A percentile compares a stretch with the other conserved stretches of the same genome.
Conservation (phyloP, 2,888 invertebrate genomes). For the Schrankia costaestrigalis region DNA sequence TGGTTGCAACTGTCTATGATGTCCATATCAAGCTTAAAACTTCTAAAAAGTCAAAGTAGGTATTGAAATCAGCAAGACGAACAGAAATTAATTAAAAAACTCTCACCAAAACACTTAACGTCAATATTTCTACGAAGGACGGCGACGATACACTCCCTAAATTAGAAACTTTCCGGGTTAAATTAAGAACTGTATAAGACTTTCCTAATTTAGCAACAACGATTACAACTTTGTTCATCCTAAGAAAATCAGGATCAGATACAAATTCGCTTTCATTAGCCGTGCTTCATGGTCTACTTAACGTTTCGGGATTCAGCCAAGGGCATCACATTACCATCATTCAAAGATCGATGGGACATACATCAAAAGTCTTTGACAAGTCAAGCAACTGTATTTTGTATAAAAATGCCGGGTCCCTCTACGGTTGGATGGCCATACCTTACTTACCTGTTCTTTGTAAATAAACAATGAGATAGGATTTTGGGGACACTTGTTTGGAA, state of each 20-base stretch:
- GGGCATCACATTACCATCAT: slow-evolving; percentile 6
- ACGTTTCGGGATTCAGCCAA: neutral
- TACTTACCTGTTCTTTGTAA: slow-evolving; percentile 50
- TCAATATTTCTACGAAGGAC: neutral
- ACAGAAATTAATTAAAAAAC: too few relatives aligned
- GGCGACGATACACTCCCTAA: slow-evolving; percentile 3
- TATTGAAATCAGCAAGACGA: too few relatives aligned
- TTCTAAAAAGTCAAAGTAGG: too few relatives aligned
- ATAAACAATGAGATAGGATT: slow-evolving; percentile 56
- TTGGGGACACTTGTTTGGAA: slow-evolving; percentile 21
- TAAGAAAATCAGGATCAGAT: slow-evolving; percentile 8
- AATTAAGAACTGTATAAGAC: slow-evolving; percentile 11
- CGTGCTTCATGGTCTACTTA: slow-evolving; percentile 9
- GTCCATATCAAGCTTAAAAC: too few relatives aligned
- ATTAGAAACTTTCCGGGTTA: slow-evolving; percentile 11
- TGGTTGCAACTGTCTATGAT: too few relatives aligned
- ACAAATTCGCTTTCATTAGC: slow-evolving; percentile 8
- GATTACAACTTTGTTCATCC: slow-evolving; percentile 12
- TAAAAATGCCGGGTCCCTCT: slow-evolving; percentile 16
- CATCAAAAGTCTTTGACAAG: slow-evolving; percentile 25
- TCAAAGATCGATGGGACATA: slow-evolving; percentile 15
- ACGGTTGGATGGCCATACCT: slow-evolving; percentile 18
- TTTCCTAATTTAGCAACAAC: slow-evolving; percentile 11
- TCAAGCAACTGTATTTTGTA: slow-evolving; percentile 26
- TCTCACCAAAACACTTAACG: too few relatives aligned